A percentile compares a stretch with the other conserved stretches of the same genome.
Conservation (phyloP, 2,888 invertebrate species). For the Diaphora mendica region DNA sequence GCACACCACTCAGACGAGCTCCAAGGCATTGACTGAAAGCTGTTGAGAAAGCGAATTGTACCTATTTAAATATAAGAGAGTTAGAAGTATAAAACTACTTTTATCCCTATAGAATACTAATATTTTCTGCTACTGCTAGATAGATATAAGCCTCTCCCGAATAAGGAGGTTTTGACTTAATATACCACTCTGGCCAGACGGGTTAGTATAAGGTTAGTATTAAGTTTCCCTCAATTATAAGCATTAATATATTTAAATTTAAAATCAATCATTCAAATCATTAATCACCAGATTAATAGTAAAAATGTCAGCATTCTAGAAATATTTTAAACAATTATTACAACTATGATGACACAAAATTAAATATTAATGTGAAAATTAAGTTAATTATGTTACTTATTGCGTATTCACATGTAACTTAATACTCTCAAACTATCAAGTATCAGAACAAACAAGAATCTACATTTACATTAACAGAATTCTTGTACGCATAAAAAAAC, state of each 20-base stretch:
- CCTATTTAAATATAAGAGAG: background rate
- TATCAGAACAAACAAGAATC: background rate
- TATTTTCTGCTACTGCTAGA: no score
- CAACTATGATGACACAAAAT: background rate
- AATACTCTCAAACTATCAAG: background rate
- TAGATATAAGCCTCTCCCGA: no score
- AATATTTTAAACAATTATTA: background rate
- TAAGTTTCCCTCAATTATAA: no score
- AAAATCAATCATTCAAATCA: background rate
- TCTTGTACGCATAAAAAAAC: no score
- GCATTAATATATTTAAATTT: background rate
- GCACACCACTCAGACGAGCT: slow-evolving; percentile 55
- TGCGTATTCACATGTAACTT: background rate
- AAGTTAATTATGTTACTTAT: background rate
- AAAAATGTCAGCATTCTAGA: background rate
- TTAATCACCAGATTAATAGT: background rate
- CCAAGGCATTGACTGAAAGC: slow-evolving; percentile 45
- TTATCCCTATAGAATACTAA: no score
- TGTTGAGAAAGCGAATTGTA: slow-evolving; percentile 5
- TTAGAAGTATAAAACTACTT: background rate
- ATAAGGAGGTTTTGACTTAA: no score
- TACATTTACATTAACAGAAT: background rate
- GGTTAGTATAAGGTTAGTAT: no score
- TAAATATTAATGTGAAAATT: background rate
- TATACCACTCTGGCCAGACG: no score